Percentiles rank a stretch among this genome's conserved stretches.
phyloP scores from a whole-genome alignment of 2,888 invertebrate genomes.

The Drosophila anomelani region DNA sequence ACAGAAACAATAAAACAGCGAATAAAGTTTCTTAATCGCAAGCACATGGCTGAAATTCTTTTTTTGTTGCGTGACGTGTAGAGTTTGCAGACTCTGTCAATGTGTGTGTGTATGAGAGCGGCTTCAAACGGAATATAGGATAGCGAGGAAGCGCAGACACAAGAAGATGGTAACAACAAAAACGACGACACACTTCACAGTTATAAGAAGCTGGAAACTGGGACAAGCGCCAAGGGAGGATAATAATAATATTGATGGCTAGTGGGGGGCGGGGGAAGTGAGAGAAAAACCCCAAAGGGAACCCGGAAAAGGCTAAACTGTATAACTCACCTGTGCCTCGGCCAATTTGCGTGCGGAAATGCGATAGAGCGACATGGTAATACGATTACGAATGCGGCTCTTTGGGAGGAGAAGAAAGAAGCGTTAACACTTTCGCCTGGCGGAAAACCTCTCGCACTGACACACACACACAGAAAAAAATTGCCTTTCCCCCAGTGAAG shows the following conservation, averaged over 20 bases:
- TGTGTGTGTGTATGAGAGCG: slow-evolving; percentile 8
- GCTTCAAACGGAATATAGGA: slow-evolving; percentile 1
- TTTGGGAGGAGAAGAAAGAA: slow-evolving; percentile 34
- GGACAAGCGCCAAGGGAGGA: neutral
- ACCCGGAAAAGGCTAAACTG: neutral
- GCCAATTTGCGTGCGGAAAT: slow-evolving; percentile 87
- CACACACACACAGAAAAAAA: slow-evolving; percentile 77
- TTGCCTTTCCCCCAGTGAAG: slow-evolving; percentile 68
- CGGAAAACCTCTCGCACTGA: slow-evolving; percentile 55
- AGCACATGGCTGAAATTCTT: slow-evolving; percentile 66
- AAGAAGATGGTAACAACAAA: slow-evolving; percentile 22
- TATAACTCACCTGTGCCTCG: slow-evolving; percentile 87
- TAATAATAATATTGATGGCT: neutral
- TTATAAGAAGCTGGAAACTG: slow-evolving; percentile 16
- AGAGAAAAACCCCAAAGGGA: neutral
- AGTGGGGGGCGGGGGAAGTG: neutral
- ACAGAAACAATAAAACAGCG: slow-evolving; percentile 23
- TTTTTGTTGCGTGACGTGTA: slow-evolving; percentile 64
- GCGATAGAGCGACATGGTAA: slow-evolving; percentile 88
- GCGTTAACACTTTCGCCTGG: slow-evolving; percentile 45
- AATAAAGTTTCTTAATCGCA: slow-evolving; percentile 64
- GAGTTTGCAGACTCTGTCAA: slow-evolving; percentile 40
- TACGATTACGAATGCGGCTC: slow-evolving; percentile 42
- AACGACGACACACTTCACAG: slow-evolving; percentile 32
- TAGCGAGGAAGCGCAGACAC: slow-evolving; percentile 3